Evolutionary conservation across 2,888 invertebrate species (phyloP).

Genomic region (Aricia artaxerxes): DNA sequence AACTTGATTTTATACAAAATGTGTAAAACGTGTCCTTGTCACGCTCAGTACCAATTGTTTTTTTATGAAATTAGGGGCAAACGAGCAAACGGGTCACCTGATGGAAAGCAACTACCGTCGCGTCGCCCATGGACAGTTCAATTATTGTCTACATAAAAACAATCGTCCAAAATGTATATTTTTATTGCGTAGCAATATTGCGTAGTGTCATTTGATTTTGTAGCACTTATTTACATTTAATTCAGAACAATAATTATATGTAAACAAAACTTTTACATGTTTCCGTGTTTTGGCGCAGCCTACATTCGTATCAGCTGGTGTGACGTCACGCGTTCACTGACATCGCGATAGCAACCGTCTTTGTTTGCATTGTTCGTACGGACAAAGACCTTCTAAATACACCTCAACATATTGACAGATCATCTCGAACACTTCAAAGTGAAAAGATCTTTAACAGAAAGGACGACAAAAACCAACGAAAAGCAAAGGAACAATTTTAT

Average conservation of each 20-base stretch:
- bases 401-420: conserved; percentile 1
- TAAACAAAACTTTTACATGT: conserved; percentile 12
- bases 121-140: no score
- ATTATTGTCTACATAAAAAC: no score
- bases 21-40: no score
- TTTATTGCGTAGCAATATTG: background rate
- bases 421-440: background rate
- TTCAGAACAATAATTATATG: background rate
- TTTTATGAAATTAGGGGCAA: no score
- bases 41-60: no score
- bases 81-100: no score
- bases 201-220: background rate
- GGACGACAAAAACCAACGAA: no score
- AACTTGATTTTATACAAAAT: no score
- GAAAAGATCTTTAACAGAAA: background rate
- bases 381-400: conserved; percentile 37
- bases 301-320: conserved; percentile 59
- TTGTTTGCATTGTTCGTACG: conserved; percentile 40
- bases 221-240: background rate
- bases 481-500: no score
- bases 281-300: conserved; percentile 42
- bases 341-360: conserved; percentile 47
- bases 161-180: background rate
- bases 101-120: no score
- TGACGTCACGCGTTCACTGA: conserved; percentile 66